Evolutionary conservation across 2,113 vertebrate genomes (phyloP), one percentile per base, ranked within the genome.

Genomic region (Tichodroma muraria): DNA sequence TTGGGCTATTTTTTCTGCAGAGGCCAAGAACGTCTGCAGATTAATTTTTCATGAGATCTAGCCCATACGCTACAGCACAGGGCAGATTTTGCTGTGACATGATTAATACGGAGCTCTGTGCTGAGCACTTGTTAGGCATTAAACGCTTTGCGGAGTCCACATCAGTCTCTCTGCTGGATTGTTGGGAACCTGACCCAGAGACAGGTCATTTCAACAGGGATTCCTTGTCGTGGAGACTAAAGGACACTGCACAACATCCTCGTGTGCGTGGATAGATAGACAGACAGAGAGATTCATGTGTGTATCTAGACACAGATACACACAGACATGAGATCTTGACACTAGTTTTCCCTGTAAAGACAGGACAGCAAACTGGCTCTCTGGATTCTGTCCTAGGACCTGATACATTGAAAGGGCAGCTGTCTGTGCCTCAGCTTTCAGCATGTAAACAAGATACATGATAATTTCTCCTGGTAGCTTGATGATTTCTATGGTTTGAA

Each of bases 251-350:
- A 57, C 33, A 44, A 37, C 12, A 19, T 11, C 7, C 30, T 50
- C 33, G 15, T 21, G 9, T 37, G 60, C 6, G 15, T 60, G 54
- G 10, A 31, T 4, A 31, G 11, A 49, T 1, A 37, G 3, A 38
- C 0, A 25, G 13, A 13, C 4, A 27, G 3, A 33, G 0, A 18
- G 13, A 12, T 5, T 17, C 2, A 27, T 2, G 2, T 0, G 1
- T 31, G 24, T 28, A 35, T 23, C 40, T 44, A 47, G 45, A 24
- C 45, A 63, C 35, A 87, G 54, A 53, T 22, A 23, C 6, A 23
- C 44, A 37, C 15, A 73, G n/a, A 30, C 11, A 2, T 2, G 50
- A 44, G 33, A 30, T 16, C 31, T 40, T 82, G 52, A 45, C 13
- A 6, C 8, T 37, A 5, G 4, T 9, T 30, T 49, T 71, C 31